Evolutionary conservation across 2,797 vertebrate species (phyloP).

Genomic region (Dipus sagitta): DNA sequence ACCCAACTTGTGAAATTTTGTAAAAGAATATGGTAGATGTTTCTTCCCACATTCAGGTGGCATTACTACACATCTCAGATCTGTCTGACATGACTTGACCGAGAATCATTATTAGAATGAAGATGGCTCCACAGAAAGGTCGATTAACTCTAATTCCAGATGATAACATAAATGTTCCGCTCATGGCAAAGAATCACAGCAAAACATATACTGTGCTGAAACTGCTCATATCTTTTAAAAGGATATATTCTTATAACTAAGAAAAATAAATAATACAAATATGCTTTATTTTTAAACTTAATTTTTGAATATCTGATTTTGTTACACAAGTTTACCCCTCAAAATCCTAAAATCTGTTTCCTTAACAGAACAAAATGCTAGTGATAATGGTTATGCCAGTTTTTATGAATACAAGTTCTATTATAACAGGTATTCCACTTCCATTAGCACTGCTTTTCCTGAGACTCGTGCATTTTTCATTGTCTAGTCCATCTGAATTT

Average conservation of each 20-base stretch:
- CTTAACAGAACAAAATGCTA: slow-evolving; percentile 52
- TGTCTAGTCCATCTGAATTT: slow-evolving; percentile 79
- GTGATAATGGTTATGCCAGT: slow-evolving; percentile 60
- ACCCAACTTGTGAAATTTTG: slow-evolving; percentile 32
- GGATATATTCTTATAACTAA: slow-evolving; percentile 27
- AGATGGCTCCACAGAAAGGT: background rate
- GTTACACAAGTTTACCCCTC: slow-evolving; percentile 5
- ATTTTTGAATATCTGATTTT: slow-evolving; percentile 64
- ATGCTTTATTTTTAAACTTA: slow-evolving; percentile 58
- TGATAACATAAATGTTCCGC: slow-evolving; percentile 52
- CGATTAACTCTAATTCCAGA: slow-evolving; percentile 35
- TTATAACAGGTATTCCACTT: slow-evolving; percentile 64
- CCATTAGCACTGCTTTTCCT: slow-evolving; percentile 46
- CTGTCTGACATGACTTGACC: background rate
- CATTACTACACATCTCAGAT: background rate
- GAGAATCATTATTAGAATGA: slow-evolving; percentile 13
- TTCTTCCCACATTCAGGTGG: background rate
- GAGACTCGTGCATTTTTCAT: slow-evolving; percentile 82
- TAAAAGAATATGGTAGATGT: background rate
- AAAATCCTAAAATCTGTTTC: slow-evolving; percentile 48
- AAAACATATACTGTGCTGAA: slow-evolving; percentile 32
- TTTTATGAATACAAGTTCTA: slow-evolving; percentile 62
- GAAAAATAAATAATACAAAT: slow-evolving; percentile 15
- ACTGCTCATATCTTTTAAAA: slow-evolving; percentile 50
- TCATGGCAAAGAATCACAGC: slow-evolving; percentile 49